Evolutionary conservation across 2,797 vertebrate genomes (phyloP), one percentile per base, ranked within the genome.

Genomic region (Sebastes cheni): DNA sequence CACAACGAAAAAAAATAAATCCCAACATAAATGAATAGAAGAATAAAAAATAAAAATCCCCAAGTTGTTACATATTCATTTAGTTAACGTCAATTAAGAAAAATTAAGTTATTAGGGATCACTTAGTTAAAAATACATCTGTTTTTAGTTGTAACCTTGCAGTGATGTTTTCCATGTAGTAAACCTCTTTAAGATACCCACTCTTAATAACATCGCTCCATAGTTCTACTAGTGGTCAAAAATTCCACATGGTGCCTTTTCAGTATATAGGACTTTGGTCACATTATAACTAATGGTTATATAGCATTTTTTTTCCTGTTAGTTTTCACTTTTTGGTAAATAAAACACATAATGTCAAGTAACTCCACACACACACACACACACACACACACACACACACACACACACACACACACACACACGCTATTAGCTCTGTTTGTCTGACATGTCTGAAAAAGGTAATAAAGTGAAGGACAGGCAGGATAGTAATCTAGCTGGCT

Each of bases 361-460:
- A 54, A n/a, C 18, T 54, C 23, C 27, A 55, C 39, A 27, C 22
- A 27, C 27, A 72, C 42, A 27, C 22, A n/a, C 27, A 73, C n/a
- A 20, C 52, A 18, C 22, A 39, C 64, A 68, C 42, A 27, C 22
- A n/a, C 29, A 73, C n/a, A 20, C 54, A 18, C 22, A 39, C 64
- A 68, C 22, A 16, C 39, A 56, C 42, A 29, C 18, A 29, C n/a
- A 73, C 16, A 20, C 54, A 18, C 22, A 42, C 64, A 64, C 22
- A 16, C 2, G 14, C 23, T 14, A 39, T 42, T 30, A 29, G 18
- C 6, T 68, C 23, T 14, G 16, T 72, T 27, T 62, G 36, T 67
- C 34, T 70, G 39, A 58, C 10, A 16, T 46, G 70, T 23, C 72
- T 67, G 20, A 75, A 71, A 80, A 79, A 78, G 78, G 58, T 14